A percentile compares a stretch with the other conserved stretches of the same genome.
phyloP scores from a whole-genome alignment of 2,888 invertebrate species.

The Epirrita christyi region DNA sequence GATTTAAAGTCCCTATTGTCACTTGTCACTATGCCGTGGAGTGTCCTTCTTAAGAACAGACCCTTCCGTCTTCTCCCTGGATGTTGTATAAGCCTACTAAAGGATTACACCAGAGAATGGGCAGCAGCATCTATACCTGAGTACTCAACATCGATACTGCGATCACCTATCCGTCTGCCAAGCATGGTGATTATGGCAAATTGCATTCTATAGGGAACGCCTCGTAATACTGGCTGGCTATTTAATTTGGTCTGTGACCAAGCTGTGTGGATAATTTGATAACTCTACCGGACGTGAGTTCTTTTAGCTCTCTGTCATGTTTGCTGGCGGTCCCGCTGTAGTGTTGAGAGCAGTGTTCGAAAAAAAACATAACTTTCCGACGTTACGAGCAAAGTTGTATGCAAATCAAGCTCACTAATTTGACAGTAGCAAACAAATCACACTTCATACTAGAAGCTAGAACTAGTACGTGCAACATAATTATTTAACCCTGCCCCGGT shows the following conservation, averaged over 20 bases:
- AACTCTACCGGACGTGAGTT: slow-evolving; percentile 42
- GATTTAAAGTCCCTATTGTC: no score
- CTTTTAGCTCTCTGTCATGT: slow-evolving; percentile 8
- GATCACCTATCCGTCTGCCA: no score
- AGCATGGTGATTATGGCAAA: no score
- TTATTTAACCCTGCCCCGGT: slow-evolving; percentile 33
- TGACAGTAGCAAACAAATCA: slow-evolving; percentile 27
- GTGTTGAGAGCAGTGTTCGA: neutral
- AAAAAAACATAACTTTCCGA: neutral
- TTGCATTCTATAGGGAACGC: no score
- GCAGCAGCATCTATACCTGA: no score
- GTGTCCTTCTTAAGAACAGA: no score
- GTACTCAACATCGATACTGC: no score
- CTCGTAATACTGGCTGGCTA: neutral
- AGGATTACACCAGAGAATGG: no score
- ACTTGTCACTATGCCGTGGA: no score
- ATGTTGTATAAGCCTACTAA: no score
- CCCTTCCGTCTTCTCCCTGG: no score
- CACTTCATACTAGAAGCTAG: slow-evolving; percentile 22
- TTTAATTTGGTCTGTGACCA: slow-evolving; percentile 46
- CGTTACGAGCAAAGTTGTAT: slow-evolving; percentile 1
- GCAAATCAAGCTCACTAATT: slow-evolving; percentile 33
- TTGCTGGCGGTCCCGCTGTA: neutral
- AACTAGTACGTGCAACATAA: slow-evolving; percentile 28
- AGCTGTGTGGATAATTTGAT: slow-evolving; percentile 69